These are phyloP conservation scores for Rotaria socialis DNA, from an alignment of 2,888 invertebrate species.

Conservation along the genomic window DNA sequence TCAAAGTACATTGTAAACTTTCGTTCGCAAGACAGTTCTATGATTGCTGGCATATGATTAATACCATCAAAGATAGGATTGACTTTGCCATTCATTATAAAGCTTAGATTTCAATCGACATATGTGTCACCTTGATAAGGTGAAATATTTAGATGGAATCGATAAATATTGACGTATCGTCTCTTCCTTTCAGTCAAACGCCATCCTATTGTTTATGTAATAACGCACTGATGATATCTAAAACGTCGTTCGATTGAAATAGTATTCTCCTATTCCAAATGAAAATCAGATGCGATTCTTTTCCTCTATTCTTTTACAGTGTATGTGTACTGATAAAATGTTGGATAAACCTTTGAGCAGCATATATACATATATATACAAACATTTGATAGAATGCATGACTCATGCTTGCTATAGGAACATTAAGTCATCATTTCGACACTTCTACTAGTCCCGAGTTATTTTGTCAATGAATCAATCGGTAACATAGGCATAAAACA, in stretches of 20 bases:
- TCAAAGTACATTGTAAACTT: neutral
- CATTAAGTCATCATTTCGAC: neutral
- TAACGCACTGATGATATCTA: neutral
- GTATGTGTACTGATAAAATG: neutral
- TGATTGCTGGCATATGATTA: neutral
- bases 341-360: neutral
- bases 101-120: neutral
- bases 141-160: neutral
- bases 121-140: neutral
- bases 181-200: neutral
- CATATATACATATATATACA: neutral
- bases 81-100: neutral
- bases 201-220: neutral
- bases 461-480: neutral
- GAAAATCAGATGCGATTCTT: neutral
- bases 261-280: neutral
- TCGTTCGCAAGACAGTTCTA: no score
- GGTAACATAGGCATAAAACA: neutral
- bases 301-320: neutral
- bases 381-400: neutral
- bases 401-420: neutral
- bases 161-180: neutral
- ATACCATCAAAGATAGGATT: neutral
- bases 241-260: neutral
- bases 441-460: neutral